Base-by-base conservation (phyloP, 2,113 vertebrate species). In the Pogona vitticeps region DNA sequence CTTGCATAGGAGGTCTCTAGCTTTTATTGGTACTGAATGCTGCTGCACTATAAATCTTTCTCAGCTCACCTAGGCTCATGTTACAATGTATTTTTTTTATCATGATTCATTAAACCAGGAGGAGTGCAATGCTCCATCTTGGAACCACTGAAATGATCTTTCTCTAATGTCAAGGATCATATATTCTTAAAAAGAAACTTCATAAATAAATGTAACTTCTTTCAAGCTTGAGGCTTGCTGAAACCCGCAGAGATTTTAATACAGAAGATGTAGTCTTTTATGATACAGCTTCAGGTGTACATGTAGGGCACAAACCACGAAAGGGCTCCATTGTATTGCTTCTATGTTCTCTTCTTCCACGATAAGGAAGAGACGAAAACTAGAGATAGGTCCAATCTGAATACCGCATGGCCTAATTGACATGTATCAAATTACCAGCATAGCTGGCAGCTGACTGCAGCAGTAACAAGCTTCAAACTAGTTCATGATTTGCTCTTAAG, bases 1-100 rank as follows among this genome's bases (percentile, higher is more conserved):
- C 59, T 86, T 42, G 85, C 61, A 5, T 82, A 86, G 88, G 46
- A 85, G 59, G 61, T 85, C 76, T 82, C 2, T 8, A 90, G 85
- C 82, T 90, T 90, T 92, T 93, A 82, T 80, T 86, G 87, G 42
- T 79, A 59, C 79, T 65, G 82, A 84, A 89, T 90, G 88, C 90
- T 61, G 83, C n/a, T 90, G 63, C 81, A 42, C n/a, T 84, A 79
- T 93, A 92, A 92, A 92, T 93, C 88, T 88, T 93, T 89, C 85
- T 89, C 59, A 72, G 28, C 90, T 95, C 89, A 88, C 75, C 68
- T 87, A 58, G 82, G 79, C n/a, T 86, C 13, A 0, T 80, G 56
- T 83, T 84, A 76, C 12, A 71, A 63, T 36, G 8, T n/a, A 6
- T 72, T 88, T 89, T 76, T 91, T 88, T 87, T 38, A 83, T 38